phyloP scores from a whole-genome alignment of 2,113 vertebrate species.

The Hydrolagus affinis region DNA sequence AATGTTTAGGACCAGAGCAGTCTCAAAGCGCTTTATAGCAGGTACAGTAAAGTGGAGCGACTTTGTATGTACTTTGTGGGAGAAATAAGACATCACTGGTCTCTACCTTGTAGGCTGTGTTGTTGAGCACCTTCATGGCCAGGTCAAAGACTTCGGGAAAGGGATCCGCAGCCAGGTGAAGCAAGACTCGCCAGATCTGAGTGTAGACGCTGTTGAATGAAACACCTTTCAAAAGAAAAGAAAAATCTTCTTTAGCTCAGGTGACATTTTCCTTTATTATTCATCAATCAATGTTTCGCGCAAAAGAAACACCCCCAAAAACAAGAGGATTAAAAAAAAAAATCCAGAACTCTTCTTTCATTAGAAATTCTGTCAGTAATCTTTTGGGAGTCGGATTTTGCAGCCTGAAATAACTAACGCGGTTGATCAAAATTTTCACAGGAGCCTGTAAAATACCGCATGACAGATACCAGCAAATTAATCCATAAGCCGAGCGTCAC shows the following conservation, averaged over 20 bases:
- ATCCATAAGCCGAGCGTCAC: too few species aligned
- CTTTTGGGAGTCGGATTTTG: neutral
- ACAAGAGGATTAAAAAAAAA: too few species aligned
- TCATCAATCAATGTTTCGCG: conserved; percentile 32
- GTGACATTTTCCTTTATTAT: neutral
- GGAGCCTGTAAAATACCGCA: neutral
- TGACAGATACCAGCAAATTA: too few species aligned
- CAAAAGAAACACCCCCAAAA: conserved; percentile 37
- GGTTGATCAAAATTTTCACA: neutral
- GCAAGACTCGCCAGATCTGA: conserved; percentile 90
- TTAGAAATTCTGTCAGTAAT: neutral
- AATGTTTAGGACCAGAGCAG: too few species aligned
- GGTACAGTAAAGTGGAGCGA: too few species aligned
- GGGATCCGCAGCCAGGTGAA: conserved; percentile 88
- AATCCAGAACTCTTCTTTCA: too few species aligned
- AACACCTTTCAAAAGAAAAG: conserved; percentile 60
- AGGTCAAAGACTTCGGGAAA: conserved; percentile 90
- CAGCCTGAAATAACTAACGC: neutral
- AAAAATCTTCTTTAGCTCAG: neutral
- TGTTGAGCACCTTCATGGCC: conserved; percentile 96
- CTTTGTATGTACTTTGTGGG: neutral
- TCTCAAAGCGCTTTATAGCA: neutral
- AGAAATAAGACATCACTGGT: neutral
- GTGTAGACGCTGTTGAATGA: conserved; percentile 98
- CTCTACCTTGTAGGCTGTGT: conserved; percentile 90